phyloP scores from a whole-genome alignment of 2,888 invertebrate genomes.

The Amblyjoppa fuscipennis region DNA sequence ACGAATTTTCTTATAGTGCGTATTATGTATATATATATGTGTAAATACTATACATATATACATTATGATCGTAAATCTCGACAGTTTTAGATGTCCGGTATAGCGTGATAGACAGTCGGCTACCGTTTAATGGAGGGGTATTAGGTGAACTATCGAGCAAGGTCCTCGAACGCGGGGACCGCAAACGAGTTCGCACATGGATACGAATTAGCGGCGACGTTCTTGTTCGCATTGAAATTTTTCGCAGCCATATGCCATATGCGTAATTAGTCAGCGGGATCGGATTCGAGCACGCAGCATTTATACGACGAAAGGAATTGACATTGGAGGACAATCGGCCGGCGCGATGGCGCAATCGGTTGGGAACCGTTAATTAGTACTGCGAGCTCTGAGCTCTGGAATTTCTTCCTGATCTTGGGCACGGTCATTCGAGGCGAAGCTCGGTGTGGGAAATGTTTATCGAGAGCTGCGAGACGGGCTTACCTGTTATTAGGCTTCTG shows the following conservation, averaged over 20 bases:
- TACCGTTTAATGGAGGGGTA: slow-evolving; percentile 42
- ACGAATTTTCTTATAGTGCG: too few species aligned
- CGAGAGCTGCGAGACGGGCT: too few species aligned
- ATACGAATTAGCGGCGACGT: neutral
- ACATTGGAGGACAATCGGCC: neutral
- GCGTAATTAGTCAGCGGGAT: neutral
- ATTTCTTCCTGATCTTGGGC: neutral
- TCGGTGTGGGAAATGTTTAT: too few species aligned
- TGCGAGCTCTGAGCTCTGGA: neutral
- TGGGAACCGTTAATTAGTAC: neutral
- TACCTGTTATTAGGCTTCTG: too few species aligned
- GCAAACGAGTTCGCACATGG: neutral
- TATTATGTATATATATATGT: too few species aligned
- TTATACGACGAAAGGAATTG: neutral
- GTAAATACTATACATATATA: too few species aligned
- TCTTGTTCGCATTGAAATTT: neutral
- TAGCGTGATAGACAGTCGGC: slow-evolving; percentile 24
- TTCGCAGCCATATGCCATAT: neutral
- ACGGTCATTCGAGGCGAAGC: too few species aligned
- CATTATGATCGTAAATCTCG: neutral
- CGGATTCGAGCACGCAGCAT: neutral
- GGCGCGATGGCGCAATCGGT: neutral
- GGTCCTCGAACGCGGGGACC: neutral
- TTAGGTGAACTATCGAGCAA: neutral
- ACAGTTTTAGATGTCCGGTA: neutral